These are phyloP conservation scores for Patella depressa DNA, from an alignment of 2,888 invertebrate species.

Conservation along the genomic window DNA sequence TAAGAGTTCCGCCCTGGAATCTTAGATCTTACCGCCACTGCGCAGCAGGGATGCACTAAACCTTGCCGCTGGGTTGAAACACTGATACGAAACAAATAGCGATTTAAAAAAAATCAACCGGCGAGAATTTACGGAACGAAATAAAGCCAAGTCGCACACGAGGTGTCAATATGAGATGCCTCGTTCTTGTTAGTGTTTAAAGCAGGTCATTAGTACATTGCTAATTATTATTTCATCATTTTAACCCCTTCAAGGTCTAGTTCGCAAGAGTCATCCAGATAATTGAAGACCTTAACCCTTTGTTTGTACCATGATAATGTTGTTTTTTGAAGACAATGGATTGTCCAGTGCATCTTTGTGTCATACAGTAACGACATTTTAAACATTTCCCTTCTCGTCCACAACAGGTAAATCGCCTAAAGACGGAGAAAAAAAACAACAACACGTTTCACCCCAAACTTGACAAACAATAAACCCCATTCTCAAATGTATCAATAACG, in stretches of 20 bases:
- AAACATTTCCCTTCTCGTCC: too few relatives aligned
- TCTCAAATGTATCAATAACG: background rate
- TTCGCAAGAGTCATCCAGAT: background rate
- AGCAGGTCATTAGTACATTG: background rate
- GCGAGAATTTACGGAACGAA: background rate
- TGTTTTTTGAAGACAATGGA: background rate
- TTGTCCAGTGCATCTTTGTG: too few relatives aligned
- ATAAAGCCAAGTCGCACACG: too few relatives aligned
- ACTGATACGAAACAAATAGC: background rate
- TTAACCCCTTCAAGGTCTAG: background rate
- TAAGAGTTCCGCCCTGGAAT: background rate
- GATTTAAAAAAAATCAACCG: conserved; percentile 1
- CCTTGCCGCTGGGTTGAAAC: background rate
- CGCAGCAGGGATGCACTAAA: background rate
- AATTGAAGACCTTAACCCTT: background rate
- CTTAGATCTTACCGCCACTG: background rate
- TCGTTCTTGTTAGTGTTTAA: too few relatives aligned
- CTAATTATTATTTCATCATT: conserved; percentile 9
- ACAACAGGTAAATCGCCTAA: too few relatives aligned
- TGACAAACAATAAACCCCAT: background rate
- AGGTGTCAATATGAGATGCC: too few relatives aligned
- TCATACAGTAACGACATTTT: too few relatives aligned
- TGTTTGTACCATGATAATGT: background rate
- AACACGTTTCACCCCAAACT: too few relatives aligned
- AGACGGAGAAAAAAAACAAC: too few relatives aligned